phyloP scores from a whole-genome alignment of 1,140 invertebrate genomes.

The Ostrea edulis region DNA sequence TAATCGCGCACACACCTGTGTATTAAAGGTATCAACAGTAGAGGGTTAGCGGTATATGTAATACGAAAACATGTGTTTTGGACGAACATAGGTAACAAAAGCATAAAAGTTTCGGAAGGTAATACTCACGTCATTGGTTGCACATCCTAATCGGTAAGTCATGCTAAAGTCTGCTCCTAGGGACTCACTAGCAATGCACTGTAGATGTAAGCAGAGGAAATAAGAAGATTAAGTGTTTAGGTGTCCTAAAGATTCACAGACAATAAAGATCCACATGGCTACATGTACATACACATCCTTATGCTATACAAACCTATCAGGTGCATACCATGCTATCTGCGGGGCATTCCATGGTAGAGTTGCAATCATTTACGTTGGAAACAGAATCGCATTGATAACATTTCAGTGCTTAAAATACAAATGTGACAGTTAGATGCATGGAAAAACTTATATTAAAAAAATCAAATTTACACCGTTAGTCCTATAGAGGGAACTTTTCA shows the following conservation, averaged over 20 bases:
- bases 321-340: background rate
- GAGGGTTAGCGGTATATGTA: too few relatives aligned
- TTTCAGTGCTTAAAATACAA: background rate
- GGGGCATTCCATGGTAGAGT: background rate
- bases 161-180: background rate
- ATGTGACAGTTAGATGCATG: background rate
- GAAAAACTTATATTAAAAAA: too few relatives aligned
- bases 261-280: background rate
- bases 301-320: background rate
- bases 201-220: background rate
- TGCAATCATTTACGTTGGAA: background rate
- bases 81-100: too few relatives aligned
- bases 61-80: too few relatives aligned
- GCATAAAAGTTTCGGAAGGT: background rate
- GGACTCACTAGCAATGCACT: background rate
- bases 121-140: background rate
- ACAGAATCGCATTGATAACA: constrained; percentile 13
- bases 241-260: background rate
- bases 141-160: constrained; percentile 1
- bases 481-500: background rate
- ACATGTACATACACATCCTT: background rate
- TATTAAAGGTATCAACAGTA: background rate
- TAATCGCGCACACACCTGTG: background rate
- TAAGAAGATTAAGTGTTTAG: background rate
- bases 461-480: background rate